Conservation (phyloP, 2,888 invertebrate species). For the Dusona sp. region DNA sequence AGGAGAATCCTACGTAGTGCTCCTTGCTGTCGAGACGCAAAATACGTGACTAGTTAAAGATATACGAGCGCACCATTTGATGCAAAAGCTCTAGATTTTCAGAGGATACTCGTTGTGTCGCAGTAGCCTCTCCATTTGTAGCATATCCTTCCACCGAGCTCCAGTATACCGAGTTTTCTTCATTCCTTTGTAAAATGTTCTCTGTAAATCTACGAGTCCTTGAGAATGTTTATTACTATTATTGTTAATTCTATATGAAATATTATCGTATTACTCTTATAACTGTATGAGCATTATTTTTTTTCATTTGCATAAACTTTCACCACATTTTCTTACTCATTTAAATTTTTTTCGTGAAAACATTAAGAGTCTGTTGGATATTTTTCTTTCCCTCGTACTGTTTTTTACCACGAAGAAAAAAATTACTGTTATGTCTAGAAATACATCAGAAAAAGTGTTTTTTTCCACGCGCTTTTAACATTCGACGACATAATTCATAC, state of each 20-base stretch:
- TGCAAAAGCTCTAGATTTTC: slow-evolving; percentile 46
- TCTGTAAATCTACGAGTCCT: slow-evolving; percentile 8
- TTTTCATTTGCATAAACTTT: too few relatives aligned
- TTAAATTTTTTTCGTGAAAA: too few relatives aligned
- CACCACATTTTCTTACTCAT: too few relatives aligned
- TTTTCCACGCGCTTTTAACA: slow-evolving; percentile 13
- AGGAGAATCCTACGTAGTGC: neutral
- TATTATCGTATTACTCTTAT: too few relatives aligned
- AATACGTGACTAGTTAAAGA: slow-evolving; percentile 54
- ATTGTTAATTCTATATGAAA: neutral
- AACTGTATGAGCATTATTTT: too few relatives aligned
- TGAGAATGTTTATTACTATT: slow-evolving; percentile 9
- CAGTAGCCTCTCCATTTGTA: slow-evolving; percentile 15
- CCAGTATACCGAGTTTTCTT: slow-evolving; percentile 5
- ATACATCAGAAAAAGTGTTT: neutral
- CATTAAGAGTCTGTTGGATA: too few relatives aligned
- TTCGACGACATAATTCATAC: slow-evolving; percentile 44
- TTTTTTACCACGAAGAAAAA: neutral
- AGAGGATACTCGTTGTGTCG: slow-evolving; percentile 35
- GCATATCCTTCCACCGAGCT: neutral
- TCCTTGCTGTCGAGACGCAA: slow-evolving; percentile 29
- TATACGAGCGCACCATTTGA: slow-evolving; percentile 40
- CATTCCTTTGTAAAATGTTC: neutral
- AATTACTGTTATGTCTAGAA: neutral
- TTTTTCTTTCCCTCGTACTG: too few relatives aligned